Evolutionary conservation across 2,888 invertebrate genomes (phyloP).

Genomic region (Parasteatoda lunata): DNA sequence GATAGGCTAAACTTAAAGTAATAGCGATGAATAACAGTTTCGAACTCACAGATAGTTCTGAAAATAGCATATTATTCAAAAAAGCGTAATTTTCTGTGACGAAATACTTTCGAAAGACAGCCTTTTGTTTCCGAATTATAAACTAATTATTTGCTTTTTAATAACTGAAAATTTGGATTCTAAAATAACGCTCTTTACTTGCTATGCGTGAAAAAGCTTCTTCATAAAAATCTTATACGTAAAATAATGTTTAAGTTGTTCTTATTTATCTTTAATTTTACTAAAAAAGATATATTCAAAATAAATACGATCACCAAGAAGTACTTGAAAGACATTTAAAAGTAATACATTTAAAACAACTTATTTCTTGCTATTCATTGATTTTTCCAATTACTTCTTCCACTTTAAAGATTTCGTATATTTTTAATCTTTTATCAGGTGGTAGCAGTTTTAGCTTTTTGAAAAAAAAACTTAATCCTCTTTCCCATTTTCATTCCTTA

Average conservation of each 20-base stretch:
- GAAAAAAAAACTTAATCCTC: slow-evolving; percentile 15
- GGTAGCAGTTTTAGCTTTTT: slow-evolving; percentile 26
- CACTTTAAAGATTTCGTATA: slow-evolving; percentile 9
- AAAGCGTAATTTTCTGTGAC: too few relatives aligned
- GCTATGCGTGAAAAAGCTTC: too few relatives aligned
- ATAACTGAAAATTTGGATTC: too few relatives aligned
- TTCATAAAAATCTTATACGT: too few relatives aligned
- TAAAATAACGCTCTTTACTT: too few relatives aligned
- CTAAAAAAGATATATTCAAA: background rate
- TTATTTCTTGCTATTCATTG: background rate
- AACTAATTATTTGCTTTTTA: too few relatives aligned
- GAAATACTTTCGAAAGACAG: too few relatives aligned
- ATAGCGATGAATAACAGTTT: too few relatives aligned
- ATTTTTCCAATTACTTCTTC: slow-evolving; percentile 24
- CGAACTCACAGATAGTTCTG: too few relatives aligned
- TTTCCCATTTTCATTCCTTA: slow-evolving; percentile 28
- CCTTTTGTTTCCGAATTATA: too few relatives aligned
- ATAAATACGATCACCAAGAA: background rate
- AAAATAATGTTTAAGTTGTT: background rate
- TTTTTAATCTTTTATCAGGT: slow-evolving; percentile 38
- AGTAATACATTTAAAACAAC: slow-evolving; percentile 10
- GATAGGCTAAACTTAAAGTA: too few relatives aligned
- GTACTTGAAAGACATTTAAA: background rate
- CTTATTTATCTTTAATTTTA: background rate
- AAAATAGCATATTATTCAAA: too few relatives aligned